A percentile compares a stretch with the other conserved stretches of the same genome.
These are phyloP conservation scores for Chlorops oryzae DNA, from an alignment of 1,140 invertebrate genomes.

Conservation along the genomic window DNA sequence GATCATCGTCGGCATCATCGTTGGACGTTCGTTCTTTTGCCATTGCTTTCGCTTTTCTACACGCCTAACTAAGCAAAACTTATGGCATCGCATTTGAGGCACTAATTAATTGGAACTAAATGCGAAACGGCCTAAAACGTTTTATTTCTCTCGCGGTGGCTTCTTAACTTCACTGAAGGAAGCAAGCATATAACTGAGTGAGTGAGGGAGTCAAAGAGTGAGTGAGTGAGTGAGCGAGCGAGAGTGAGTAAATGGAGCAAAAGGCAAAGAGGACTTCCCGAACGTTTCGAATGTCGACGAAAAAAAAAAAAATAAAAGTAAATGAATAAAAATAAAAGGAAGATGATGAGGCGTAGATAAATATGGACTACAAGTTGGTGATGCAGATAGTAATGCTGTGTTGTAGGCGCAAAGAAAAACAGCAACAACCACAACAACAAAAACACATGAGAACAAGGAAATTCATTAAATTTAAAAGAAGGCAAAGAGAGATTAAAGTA, in stretches of 20 bases:
- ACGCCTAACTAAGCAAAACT: slow-evolving; percentile 25
- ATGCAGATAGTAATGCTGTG: slow-evolving; percentile 2
- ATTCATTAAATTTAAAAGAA: too few species aligned
- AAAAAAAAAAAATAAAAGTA: too few species aligned
- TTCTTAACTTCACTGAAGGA: slow-evolving; percentile 11
- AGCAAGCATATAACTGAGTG: too few species aligned
- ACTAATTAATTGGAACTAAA: slow-evolving; percentile 49
- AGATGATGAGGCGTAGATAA: slow-evolving; percentile 45
- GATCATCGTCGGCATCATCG: slow-evolving; percentile 1
- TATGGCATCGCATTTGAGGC: slow-evolving; percentile 49
- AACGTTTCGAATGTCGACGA: too few species aligned
- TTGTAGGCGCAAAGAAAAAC: too few species aligned
- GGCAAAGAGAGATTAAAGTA: too few species aligned
- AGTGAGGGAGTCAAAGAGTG: background rate
- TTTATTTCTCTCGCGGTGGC: slow-evolving; percentile 17
- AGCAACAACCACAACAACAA: too few species aligned
- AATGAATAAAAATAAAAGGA: too few species aligned
- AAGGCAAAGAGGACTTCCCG: background rate
- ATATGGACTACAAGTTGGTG: slow-evolving; percentile 44
- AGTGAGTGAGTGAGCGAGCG: background rate
- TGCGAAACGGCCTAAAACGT: slow-evolving; percentile 42
- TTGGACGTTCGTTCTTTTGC: background rate
- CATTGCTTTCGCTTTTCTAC: background rate
- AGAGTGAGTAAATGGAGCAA: background rate
- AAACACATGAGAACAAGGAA: too few species aligned